Percentiles rank a stretch among this genome's conserved stretches.
These are phyloP conservation scores for Mythimna albipuncta DNA, from an alignment of 2,888 invertebrate species.

Conservation along the genomic window DNA sequence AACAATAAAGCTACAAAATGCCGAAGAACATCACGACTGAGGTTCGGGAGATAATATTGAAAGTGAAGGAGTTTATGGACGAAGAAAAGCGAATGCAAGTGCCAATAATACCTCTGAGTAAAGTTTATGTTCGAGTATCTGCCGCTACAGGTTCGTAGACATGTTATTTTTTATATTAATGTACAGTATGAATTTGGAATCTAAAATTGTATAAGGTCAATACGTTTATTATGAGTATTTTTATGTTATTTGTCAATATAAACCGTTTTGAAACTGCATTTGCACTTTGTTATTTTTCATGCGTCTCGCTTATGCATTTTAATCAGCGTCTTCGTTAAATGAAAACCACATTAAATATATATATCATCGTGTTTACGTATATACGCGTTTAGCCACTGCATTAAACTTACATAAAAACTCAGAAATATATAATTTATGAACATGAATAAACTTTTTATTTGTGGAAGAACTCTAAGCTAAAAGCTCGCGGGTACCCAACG, in stretches of 20 bases:
- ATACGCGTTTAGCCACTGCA: background rate
- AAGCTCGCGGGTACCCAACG: too few relatives aligned
- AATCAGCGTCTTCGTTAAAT: constrained; percentile 7
- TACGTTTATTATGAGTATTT: background rate
- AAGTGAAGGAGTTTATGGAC: constrained; percentile 89
- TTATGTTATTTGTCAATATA: background rate
- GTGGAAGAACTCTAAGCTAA: too few relatives aligned
- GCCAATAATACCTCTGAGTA: constrained; percentile 87
- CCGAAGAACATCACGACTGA: constrained; percentile 87
- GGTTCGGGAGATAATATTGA: constrained; percentile 87
- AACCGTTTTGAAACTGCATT: background rate
- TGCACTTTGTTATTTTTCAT: background rate
- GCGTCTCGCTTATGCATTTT: background rate
- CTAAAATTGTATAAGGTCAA: background rate
- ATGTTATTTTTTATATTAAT: constrained; percentile 19
- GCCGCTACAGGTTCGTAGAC: constrained; percentile 83
- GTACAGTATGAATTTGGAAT: background rate
- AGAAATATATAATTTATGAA: background rate
- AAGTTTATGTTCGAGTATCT: constrained; percentile 86
- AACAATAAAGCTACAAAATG: constrained; percentile 73
- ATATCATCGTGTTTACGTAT: background rate
- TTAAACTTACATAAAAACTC: background rate
- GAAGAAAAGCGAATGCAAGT: constrained; percentile 89
- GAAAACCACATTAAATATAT: background rate
- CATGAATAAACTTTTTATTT: too few relatives aligned